These are phyloP conservation scores for Agrochola circellaris DNA, from an alignment of 2,888 invertebrate species.

Conservation along the genomic window DNA sequence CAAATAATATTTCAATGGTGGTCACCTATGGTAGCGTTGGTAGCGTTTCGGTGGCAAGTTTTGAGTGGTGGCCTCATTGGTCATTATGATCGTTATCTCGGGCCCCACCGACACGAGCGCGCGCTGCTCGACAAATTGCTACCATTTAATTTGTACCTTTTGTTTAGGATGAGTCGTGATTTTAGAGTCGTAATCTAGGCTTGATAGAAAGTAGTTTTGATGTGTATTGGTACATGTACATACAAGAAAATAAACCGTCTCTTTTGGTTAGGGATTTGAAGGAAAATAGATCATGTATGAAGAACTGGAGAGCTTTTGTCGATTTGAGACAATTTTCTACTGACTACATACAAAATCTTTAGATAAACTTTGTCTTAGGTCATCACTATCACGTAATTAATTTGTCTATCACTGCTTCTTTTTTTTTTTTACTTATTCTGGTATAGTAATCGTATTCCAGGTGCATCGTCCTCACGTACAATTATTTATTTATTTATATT, in stretches of 20 bases:
- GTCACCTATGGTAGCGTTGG: conserved; percentile 23
- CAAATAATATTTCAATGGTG: conserved; percentile 27
- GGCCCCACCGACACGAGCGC: conserved; percentile 79
- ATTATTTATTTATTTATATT: no score
- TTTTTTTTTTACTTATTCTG: no score
- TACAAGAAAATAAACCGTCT: conserved; percentile 6
- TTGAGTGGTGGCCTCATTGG: conserved; percentile 77
- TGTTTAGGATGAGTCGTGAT: conserved; percentile 44
- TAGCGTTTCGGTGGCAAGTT: conserved; percentile 70
- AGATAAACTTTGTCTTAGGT: no score
- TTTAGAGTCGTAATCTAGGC: conserved; percentile 34
- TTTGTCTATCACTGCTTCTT: no score
- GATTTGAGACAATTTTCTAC: not conserved
- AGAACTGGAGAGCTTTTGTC: not conserved
- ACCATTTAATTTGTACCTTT: conserved; percentile 65
- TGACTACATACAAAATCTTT: not conserved
- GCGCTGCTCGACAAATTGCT: conserved; percentile 65
- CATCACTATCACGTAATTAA: no score
- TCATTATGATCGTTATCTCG: conserved; percentile 82
- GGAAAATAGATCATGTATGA: not conserved
- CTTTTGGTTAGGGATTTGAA: not conserved
- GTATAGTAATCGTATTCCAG: no score
- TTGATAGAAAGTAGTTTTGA: conserved; percentile 18
- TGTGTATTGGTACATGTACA: conserved; percentile 9
- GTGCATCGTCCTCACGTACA: no score